These are phyloP conservation scores for Psittacus erithacus DNA, from an alignment of 2,113 vertebrate genomes.

Conservation along the genomic window DNA sequence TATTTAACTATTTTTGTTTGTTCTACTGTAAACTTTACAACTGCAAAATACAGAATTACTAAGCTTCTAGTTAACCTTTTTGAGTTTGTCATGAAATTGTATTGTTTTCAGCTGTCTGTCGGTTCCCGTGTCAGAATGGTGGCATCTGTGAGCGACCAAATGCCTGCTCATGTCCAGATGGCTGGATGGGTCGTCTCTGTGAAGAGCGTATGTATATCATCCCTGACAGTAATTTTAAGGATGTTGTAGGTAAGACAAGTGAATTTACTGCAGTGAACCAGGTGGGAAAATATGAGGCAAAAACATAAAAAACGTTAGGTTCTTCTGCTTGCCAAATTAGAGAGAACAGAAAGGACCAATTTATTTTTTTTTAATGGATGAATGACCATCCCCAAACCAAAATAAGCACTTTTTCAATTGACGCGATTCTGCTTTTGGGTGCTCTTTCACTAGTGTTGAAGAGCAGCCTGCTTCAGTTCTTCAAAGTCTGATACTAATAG, in stretches of 20 bases:
- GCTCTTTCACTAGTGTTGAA: not conserved
- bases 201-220: slow-evolving; percentile 89
- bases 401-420: not conserved
- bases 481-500: not conserved
- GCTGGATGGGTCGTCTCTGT: slow-evolving; percentile 97
- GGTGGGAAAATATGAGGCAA: not conserved
- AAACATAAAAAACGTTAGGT: not conserved
- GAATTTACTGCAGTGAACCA: not conserved
- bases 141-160: slow-evolving; percentile 93
- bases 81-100: not conserved
- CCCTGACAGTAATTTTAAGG: not conserved
- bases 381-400: not conserved
- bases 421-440: not conserved
- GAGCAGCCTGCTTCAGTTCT: not conserved
- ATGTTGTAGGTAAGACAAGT: not conserved
- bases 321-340: not conserved
- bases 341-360: not conserved
- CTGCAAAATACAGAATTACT: not conserved
- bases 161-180: slow-evolving; percentile 89
- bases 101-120: slow-evolving; percentile 86
- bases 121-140: slow-evolving; percentile 94
- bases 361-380: not conserved
- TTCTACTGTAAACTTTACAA: not conserved
- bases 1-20: not conserved
- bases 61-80: not conserved